Base-by-base conservation (phyloP, 2,797 vertebrate genomes). In the Chrysocyon brachyurus region DNA sequence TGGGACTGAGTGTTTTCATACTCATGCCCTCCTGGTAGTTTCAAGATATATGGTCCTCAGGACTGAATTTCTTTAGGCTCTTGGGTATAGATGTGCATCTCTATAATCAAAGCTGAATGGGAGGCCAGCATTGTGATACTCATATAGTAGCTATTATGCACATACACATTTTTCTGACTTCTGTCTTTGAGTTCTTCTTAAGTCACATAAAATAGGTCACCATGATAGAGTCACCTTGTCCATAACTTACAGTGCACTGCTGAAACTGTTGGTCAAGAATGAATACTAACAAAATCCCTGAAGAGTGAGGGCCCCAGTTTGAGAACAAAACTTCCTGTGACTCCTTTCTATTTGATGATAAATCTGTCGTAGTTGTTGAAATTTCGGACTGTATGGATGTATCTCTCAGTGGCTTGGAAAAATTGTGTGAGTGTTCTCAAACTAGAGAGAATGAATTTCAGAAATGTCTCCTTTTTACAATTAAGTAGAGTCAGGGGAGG, bases 401-500 rank as follows among this genome's bases (percentile, higher is more conserved):
- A 66, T 82, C 49, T 84, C 89, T 89, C 40, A 78, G 4, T 79
- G 52, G 88, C 66, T 97, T 96, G 16, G 54, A 64, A 88, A 94
- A 92, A 96, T 31, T 88, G 31, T 85, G 16, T 28, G 85, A n/a
- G 4, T 26, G 83, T 40, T 90, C 36, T 87, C 59, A 77, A 70
- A 93, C 21, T 87, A 89, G 85, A 49, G 75, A 57, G 72, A 49
- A 56, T 36, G 33, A 94, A 91, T 91, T 91, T 97, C 90, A 90
- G 68, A 94, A 90, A 78, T 86, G 22, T 73, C 52, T 90, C 49
- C 12, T 75, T 94, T 92, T 81, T 54, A 64, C 77, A 94, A 33
- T 94, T 93, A 96, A 92, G 24, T 89, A 79, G 90, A 97, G 56
- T 90, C 90, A 82, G 68, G 68, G 82, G 88, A 95, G 66, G 63